Conservation (phyloP, 2,113 vertebrate genomes). For the Eretmochelys imbricata region DNA sequence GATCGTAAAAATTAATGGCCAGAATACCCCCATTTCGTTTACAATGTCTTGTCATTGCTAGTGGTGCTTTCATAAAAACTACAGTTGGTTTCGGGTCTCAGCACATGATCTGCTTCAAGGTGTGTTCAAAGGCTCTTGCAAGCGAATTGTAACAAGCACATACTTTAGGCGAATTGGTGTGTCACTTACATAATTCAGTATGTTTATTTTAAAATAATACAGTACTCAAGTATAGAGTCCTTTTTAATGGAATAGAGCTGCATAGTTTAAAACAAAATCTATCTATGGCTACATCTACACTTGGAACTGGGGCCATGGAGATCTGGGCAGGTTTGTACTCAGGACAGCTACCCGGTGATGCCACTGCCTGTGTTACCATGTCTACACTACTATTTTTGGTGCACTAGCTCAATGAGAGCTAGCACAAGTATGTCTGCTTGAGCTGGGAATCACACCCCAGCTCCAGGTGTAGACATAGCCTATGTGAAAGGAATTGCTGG, state of each 20-base stretch:
- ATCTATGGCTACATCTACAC: background rate
- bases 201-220: background rate
- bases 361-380: background rate
- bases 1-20: slow-evolving; percentile 21
- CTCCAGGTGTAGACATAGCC: background rate
- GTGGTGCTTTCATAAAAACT: background rate
- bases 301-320: background rate
- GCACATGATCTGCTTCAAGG: background rate
- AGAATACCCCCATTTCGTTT: background rate
- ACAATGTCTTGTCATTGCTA: background rate
- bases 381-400: background rate
- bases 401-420: background rate
- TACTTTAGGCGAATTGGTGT: background rate
- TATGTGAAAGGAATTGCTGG: background rate
- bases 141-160: background rate
- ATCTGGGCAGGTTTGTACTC: background rate
- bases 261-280: background rate
- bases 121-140: background rate
- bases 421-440: background rate
- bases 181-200: background rate
- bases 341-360: background rate
- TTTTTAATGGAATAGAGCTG: background rate
- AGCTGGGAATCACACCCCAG: background rate
- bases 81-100: background rate
- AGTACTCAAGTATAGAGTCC: background rate